A percentile compares a stretch with the other conserved stretches of the same genome.
phyloP scores from a whole-genome alignment of 2,113 vertebrate species.

The Callopanchax toddi region DNA sequence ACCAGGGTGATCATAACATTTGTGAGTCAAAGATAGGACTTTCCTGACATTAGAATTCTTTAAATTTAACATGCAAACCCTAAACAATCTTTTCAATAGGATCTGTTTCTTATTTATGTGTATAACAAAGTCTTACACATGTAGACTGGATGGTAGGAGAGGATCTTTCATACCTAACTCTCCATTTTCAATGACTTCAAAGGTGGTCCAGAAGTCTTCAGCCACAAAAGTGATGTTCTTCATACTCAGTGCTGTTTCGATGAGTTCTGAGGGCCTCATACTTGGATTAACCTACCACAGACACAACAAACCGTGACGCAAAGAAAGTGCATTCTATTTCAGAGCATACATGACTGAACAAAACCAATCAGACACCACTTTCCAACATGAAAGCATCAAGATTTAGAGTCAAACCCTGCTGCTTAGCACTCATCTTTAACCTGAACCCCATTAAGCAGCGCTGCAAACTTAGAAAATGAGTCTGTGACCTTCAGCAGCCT shows the following conservation, averaged over 20 bases:
- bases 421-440: constrained; percentile 35
- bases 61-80: background rate
- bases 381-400: background rate
- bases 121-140: background rate
- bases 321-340: background rate
- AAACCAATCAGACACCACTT: background rate
- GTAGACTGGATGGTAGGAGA: background rate
- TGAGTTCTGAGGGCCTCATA: constrained; percentile 88
- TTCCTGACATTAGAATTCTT: background rate
- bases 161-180: constrained; percentile 86
- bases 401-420: constrained; percentile 26
- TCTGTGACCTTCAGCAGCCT: constrained; percentile 52
- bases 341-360: no score
- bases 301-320: background rate
- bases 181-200: constrained; percentile 96
- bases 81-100: background rate
- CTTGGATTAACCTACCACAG: constrained; percentile 87
- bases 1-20: no score
- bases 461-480: constrained; percentile 19
- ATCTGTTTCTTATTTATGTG: background rate
- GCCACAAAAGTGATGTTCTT: constrained; percentile 79
- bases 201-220: constrained; percentile 87
- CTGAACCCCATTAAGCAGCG: constrained; percentile 10
- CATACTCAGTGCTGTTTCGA: constrained; percentile 84
- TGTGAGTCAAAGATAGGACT: no score